phyloP scores from a whole-genome alignment of 2,888 invertebrate species.

The Caenorhabditis sp. region DNA sequence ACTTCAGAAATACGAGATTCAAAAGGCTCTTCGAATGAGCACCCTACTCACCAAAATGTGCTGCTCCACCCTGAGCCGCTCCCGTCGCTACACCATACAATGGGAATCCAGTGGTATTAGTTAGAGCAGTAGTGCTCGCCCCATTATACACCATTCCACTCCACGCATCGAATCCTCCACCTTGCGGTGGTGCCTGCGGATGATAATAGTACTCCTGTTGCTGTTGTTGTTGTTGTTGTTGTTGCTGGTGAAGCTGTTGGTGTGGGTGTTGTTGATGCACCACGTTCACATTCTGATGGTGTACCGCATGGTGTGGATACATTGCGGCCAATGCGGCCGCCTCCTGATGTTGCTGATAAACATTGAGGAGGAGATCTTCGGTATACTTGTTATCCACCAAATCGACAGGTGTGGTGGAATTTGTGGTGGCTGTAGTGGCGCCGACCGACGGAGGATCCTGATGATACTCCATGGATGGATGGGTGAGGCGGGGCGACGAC shows the following conservation, averaged over 20 bases:
- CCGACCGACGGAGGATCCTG: not conserved
- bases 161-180: not conserved
- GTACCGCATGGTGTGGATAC: not conserved
- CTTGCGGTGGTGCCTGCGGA: not conserved
- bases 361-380: not conserved
- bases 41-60: conserved; percentile 15
- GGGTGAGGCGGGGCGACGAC: not conserved
- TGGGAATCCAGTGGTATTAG: too few species aligned
- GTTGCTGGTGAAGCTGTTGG: conserved; percentile 23
- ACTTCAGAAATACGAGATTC: too few species aligned
- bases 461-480: not conserved
- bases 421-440: not conserved
- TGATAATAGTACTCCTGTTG: not conserved
- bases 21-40: too few species aligned
- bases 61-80: conserved; percentile 14
- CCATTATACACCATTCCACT: not conserved
- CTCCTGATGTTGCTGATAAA: conserved; percentile 4
- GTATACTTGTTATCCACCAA: not conserved
- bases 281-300: not conserved
- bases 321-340: conserved; percentile 1
- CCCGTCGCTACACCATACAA: too few species aligned
- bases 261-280: conserved; percentile 6
- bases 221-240: not conserved
- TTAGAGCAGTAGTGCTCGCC: conserved; percentile 4
- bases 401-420: not conserved